These are phyloP conservation scores for Engraulis encrasicolus DNA, from an alignment of 2,113 vertebrate genomes.

Conservation along the genomic window DNA sequence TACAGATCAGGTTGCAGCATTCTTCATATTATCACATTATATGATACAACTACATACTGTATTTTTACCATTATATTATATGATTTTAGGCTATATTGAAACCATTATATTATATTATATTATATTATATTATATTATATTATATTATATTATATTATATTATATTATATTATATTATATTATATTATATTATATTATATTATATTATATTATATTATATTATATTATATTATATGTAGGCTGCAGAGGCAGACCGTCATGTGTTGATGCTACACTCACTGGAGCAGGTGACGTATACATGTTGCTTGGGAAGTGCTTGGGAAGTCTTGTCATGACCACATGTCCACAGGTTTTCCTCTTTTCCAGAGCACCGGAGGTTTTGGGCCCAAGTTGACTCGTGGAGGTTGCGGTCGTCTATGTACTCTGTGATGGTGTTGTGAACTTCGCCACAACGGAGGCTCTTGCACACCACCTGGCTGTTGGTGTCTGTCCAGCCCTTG, in stretches of 20 bases:
- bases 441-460: constrained; percentile 26
- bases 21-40: no score
- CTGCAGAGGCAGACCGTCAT: not conserved
- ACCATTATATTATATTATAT: no score
- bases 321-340: no score
- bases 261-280: constrained; percentile 20
- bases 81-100: no score
- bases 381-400: not conserved
- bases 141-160: no score
- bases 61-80: no score
- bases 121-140: no score
- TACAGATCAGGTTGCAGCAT: no score
- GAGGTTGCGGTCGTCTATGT: fast-evolving
- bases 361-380: constrained; percentile 21
- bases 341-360: constrained; percentile 10
- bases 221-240: no score
- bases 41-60: no score
- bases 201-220: no score
- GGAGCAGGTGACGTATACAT: constrained; percentile 43
- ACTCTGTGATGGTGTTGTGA: fast-evolving
- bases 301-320: fast-evolving
- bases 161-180: no score
- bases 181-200: not conserved
- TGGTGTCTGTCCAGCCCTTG: fast-evolving
- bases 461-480: constrained; percentile 58